Conservation (phyloP, 1,140 invertebrate species). For the Calosoma granatense region DNA sequence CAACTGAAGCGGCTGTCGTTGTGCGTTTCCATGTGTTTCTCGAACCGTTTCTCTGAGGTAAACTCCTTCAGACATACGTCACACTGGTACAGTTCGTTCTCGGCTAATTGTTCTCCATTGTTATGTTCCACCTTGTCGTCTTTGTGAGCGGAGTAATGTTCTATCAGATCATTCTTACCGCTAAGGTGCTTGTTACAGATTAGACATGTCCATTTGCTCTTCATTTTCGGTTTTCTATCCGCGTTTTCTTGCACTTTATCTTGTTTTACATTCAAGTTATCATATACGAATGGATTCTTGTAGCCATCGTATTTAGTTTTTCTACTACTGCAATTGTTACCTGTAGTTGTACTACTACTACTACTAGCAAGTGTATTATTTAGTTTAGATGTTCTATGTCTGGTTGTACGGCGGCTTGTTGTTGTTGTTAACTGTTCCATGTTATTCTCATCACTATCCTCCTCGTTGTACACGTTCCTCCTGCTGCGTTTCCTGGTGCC, state of each 20-base stretch:
- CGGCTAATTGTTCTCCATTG: constrained; percentile 1
- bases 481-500: not conserved
- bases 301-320: not conserved
- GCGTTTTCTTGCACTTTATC: not conserved
- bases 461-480: too few relatives aligned
- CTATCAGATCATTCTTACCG: not conserved
- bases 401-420: not conserved
- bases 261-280: constrained; percentile 7
- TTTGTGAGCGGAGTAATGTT: not conserved
- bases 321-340: too few relatives aligned
- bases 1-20: constrained; percentile 26
- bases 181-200: not conserved
- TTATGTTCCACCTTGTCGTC: constrained; percentile 14
- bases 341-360: too few relatives aligned
- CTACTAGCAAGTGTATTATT: too few relatives aligned
- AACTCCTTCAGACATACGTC: constrained; percentile 44
- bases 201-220: not conserved
- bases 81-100: constrained; percentile 29
- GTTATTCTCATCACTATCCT: not conserved
- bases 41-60: constrained; percentile 39
- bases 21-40: constrained; percentile 45
- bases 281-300: not conserved
- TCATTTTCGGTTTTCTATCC: not conserved
- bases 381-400: too few relatives aligned
- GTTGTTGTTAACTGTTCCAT: not conserved